Evolutionary conservation across 2,888 invertebrate species (phyloP), one percentile per base, ranked within the genome.

Genomic region (Brachyopa scutellaris): DNA sequence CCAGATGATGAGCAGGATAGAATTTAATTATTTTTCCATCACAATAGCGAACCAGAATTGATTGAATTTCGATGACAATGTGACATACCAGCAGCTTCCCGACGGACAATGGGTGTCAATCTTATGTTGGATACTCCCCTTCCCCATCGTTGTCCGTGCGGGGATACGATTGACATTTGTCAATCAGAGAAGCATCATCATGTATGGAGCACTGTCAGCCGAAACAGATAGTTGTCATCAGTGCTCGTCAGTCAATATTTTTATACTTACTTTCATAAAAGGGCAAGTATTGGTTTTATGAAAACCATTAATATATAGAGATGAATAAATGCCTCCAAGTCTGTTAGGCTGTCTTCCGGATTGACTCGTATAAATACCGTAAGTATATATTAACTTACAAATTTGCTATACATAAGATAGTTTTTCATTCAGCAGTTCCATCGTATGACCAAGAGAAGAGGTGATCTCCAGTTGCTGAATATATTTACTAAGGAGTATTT

Each of bases 21-120:
- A 82, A 82, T 82, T 77, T 82, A 76, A 82, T 82, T 82, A 82
- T 77, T 82, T 82, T 82, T 82, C 66, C 82, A 82, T 82, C 82
- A 82, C 82, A 82, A 82, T 77, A 76, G 77, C 61, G 59, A 53
- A 70, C 21, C 59, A 33, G 69, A 76, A 80, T 80, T 77, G 82
- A 82, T 82, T 82, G 82, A 82, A 82, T 70, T 82, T 77, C 77
- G 72, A 77, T 82, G 61, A 51, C 59, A 53, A 45, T 66, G 59
- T 66, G 66, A 82, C 77, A 77, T 59, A 80, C 33, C 59, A 51
- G 17, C 51, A 59, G 59, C 49, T 38, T 21, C 23, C 26, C 38
- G 40, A 31, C 15, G 42, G 51, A 42, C 61, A 67, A 62, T 62
- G 53, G 73, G 23, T 61, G 66, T 47, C 66, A 67, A 42, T 74